Evolutionary conservation across 1,140 invertebrate genomes (phyloP), one percentile per base, ranked within the genome.

Genomic region (Drosophila murphyi): DNA sequence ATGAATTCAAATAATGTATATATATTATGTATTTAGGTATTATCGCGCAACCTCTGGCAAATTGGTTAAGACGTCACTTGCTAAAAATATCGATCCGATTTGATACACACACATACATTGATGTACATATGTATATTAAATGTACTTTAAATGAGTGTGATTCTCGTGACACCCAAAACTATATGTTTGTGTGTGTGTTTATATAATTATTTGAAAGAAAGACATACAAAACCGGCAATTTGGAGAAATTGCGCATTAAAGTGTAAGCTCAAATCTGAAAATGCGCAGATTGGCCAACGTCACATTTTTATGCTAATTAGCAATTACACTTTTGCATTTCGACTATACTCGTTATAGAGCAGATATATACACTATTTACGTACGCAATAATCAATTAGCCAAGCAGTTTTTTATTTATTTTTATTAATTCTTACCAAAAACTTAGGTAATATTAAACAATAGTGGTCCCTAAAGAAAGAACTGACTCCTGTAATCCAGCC

Each of bases 181-280:
- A 6, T 10, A 54, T 20, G 5, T 34, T 34, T 34, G 34, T 39
- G n/a, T 12, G 12, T 55, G 20, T 20, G 20, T 20, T 20, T 20
- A 20, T 20, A 20, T 20, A 20, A 20, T 55, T 39, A 50, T 10
- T 5, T 34, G 10, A 29, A 61, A 29, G 37, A 63, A 54, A 34
- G 2, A n/a, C 0, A 48, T 45, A 6, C 7, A 12, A 34, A 12
- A 28, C 6, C 12, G 3, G 3, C 32, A 55, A 47, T 6, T 56
- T 12, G n/a, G 31, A 35, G 3, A 41, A 41, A 71, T 64, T 71
- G 60, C 68, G 60, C 43, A 55, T 50, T 56, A 50, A 3, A 54
- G 62, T 45, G 7, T 8, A 8, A 6, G 43, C 28, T 29, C 2
- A 45, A 35, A 29, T 28, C 6, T 31, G 48, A 35, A 7, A 71